Evolutionary conservation across 2,888 invertebrate genomes (phyloP).

Genomic region (Polyommatus iphigenia): DNA sequence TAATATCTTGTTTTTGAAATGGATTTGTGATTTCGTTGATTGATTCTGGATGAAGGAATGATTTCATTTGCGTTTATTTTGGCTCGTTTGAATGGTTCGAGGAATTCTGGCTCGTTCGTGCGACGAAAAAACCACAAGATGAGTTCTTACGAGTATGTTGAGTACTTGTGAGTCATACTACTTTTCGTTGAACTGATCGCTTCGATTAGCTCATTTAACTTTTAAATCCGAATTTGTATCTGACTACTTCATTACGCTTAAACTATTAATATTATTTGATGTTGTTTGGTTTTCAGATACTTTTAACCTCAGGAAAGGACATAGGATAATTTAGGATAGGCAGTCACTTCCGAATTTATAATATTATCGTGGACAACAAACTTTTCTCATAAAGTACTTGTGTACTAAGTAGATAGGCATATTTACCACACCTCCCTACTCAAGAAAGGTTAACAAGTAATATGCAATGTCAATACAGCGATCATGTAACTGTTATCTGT

Average conservation of each 20-base stretch:
- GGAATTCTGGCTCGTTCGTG: neutral
- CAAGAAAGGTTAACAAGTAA: neutral
- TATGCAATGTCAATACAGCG: neutral
- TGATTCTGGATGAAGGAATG: neutral
- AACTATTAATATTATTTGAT: no score
- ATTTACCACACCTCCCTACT: neutral
- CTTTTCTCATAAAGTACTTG: no score
- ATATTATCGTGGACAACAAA: no score
- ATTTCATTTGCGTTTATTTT: neutral
- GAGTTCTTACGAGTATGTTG: no score
- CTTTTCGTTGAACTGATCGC: neutral
- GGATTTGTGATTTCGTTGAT: constrained; percentile 8
- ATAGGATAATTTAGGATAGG: no score
- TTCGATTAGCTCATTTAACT: neutral
- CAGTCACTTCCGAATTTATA: no score
- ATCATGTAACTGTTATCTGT: constrained; percentile 39
- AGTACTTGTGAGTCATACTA: neutral
- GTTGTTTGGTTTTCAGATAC: no score
- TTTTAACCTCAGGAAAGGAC: no score
- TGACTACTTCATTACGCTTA: no score
- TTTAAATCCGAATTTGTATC: no score
- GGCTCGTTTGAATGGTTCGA: neutral
- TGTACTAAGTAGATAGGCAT: no score
- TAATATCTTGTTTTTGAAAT: constrained; percentile 15
- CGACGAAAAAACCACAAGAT: neutral